Evolutionary conservation across 2,888 invertebrate species (phyloP), one percentile per base, ranked within the genome.

Genomic region (Eupelmus urozonus): DNA sequence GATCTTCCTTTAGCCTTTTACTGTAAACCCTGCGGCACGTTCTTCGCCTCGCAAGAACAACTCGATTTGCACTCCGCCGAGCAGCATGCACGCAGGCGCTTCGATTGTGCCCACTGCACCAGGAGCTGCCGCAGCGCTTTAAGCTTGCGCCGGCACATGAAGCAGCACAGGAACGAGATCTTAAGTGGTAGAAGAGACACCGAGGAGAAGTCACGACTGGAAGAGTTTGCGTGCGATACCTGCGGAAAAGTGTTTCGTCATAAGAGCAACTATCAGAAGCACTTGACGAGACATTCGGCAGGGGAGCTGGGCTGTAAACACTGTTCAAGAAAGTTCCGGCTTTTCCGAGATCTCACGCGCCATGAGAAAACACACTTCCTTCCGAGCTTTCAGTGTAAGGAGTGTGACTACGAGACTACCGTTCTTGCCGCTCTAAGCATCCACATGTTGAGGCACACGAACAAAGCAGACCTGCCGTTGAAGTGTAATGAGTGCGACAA

Each of bases 401-500:
- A 88, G 78, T 90, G 89, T 82, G 89, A 89, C 72, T 90, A 89
- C 81, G 89, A 90, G 78, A 89, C 89, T 0, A 89, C 89, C 0
- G 87, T 88, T 0, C 74, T 87, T 0, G 86, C 88, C 0, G 87
- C 88, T 0, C 80, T 90, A 1, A 87, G 85, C 70, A 86, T 88
- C 23, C 89, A 90, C 81, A 87, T 88, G 87, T 74, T 87, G 11
- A 82, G 87, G 11, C 89, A 89, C 75, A 85, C 85, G 16, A 86
- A 88, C 65, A 89, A 88, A 34, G 82, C 88, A 0, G 87, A 88
- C 20, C 34, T 72, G n/a, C 65, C 78, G 1, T 78, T 63, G 45
- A 60, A 76, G 25, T 89, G 89, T 80, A 86, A 87, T 81, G 88
- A 89, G 60, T 89, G 89, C 81, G 88, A 87, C 20, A 89, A 88